Base-by-base conservation (phyloP, 2,888 invertebrate species). In the Synanthedon vespiformis region DNA sequence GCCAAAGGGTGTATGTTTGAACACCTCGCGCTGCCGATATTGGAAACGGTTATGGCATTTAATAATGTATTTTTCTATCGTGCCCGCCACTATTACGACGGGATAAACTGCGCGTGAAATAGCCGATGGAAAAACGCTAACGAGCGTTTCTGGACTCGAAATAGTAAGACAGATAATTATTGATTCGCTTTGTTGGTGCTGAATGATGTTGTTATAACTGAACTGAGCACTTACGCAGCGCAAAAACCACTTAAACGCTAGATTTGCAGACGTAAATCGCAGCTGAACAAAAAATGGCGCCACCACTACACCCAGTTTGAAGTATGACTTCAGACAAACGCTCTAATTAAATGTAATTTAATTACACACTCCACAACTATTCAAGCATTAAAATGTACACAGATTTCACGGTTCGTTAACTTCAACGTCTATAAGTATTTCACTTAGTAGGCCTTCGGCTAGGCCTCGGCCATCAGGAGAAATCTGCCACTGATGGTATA, bases 51-150 rank as follows among this genome's bases (percentile, higher is more conserved):
- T 80, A 80, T 77, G 73, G 72, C 68, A 68, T 72, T 80, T 76
- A 81, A 81, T 80, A 84, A 78, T 82, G 76, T 77, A 81, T 77
- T 83, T 78, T 74, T 78, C 72, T 76, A 76, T 69, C 61, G 61
- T 53, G 72, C 74, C 73, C 71, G 67, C 62, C 57, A 60, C 65
- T 68, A 74, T 75, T 79, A 76, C 67, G 64, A 67, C 56, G 72
- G 67, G 74, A 77, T 77, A 74, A 82, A 79, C 74, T 77, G 71
- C 61, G 73, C 76, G 77, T 72, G 72, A 80, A 80, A 80, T 80
- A 76, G 76, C 58, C 62, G 55, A 58, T 55, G 61, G 68, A 77
- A 79, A 79, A 80, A 77, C 63, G 65, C 56, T 70, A 72, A 74
- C 68, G 62, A 67, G 65, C 67, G 64, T 49, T 49, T 50, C 40